Percentiles rank a stretch among this genome's conserved stretches.
phyloP scores from a whole-genome alignment of 2,797 vertebrate species.

The Mycteria americana region DNA sequence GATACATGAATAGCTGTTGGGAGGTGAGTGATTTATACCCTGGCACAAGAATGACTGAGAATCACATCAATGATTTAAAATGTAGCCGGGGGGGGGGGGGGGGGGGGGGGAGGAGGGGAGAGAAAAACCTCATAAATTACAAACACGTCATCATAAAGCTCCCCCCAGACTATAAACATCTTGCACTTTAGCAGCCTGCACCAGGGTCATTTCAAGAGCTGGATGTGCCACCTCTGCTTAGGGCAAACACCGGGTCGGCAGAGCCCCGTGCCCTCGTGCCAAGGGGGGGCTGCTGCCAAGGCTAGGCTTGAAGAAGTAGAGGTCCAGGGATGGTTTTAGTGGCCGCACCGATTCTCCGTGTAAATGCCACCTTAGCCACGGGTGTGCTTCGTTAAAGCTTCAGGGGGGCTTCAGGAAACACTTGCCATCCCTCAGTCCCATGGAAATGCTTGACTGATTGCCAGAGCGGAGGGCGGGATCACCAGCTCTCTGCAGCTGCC shows the following conservation, averaged over 20 bases:
- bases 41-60: constrained; percentile 10
- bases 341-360: neutral
- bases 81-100: neutral
- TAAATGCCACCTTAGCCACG: neutral
- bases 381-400: neutral
- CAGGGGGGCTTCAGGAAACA: neutral
- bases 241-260: neutral
- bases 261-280: rapidly evolving
- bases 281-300: neutral
- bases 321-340: neutral
- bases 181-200: neutral
- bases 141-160: neutral
- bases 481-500: neutral
- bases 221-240: neutral
- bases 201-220: neutral
- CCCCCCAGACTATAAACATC: neutral
- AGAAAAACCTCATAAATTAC: neutral
- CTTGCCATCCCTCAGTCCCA: neutral
- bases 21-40: constrained; percentile 40
- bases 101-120: too few species aligned
- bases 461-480: neutral
- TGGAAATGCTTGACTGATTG: neutral
- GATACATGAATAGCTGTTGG: neutral
- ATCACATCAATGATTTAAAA: constrained; percentile 37
- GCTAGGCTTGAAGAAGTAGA: neutral